Base-by-base conservation (phyloP, 2,113 vertebrate genomes). In the Limnothrissa miodon region DNA sequence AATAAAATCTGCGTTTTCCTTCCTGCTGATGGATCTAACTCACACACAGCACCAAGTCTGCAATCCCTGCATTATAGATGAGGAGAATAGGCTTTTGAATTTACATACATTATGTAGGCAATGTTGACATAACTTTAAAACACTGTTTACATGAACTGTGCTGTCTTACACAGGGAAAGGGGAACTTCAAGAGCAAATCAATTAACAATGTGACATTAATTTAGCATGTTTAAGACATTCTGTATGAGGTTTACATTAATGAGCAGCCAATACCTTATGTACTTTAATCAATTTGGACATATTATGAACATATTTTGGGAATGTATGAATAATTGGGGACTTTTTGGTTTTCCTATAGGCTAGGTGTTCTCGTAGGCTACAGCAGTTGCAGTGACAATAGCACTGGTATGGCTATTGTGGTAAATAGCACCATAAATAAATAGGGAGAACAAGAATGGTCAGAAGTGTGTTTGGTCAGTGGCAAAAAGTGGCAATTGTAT, bases 61-160 rank as follows among this genome's bases (percentile, higher is more conserved):
- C 29, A 74, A 36, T 29, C 29, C 25, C 66, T 74, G 66, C 66
- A 74, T 74, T 36, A 74, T 74, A 74, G 15, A 74, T 74, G 33
- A 74, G 66, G 25, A 74, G 66, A 36, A 74, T 36, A 74, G 66
- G 33, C 66, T 36, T 39, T 29, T 74, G 25, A 29, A 74, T 74
- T 74, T 39, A 33, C 66, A 74, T 74, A 39, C 66, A 74, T 74
- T 74, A 74, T 74, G 66, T 74, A 74, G 66, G 29, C 66, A 74
- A 74, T 74, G 66, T 74, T 74, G 66, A 74, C 66, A 74, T 33
- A 74, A 15, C 29, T 74, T 74, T 74, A 74, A 74, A 36, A 74
- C 66, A 15, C 33, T 74, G 66, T 36, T 74, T 36, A 36, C 66
- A 74, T 74, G 66, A 29, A 36, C 25, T 39, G 11, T 5, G 29